These are phyloP conservation scores for Tiliqua scincoides DNA, from an alignment of 2,113 vertebrate genomes.

Conservation along the genomic window DNA sequence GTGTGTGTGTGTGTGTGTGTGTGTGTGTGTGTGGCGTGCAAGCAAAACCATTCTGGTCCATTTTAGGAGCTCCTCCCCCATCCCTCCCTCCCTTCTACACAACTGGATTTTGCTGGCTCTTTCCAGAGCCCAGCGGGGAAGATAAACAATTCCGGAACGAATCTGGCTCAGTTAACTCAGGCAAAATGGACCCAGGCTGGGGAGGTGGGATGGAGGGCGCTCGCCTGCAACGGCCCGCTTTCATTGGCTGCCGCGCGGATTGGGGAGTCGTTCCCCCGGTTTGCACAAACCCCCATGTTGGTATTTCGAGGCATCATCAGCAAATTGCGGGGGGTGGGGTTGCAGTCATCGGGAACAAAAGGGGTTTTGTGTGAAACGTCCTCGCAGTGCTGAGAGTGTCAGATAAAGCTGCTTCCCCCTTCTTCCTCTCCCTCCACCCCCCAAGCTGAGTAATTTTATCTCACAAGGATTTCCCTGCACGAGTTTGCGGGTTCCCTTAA, in stretches of 20 bases:
- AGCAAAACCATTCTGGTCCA: neutral
- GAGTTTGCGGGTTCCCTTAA: neutral
- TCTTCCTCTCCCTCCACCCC: neutral
- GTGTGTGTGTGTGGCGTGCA: too few species aligned
- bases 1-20: neutral
- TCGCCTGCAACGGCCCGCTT: neutral
- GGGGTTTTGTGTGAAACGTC: conserved; percentile 51
- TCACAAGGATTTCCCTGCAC: neutral
- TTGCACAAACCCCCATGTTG: conserved; percentile 26
- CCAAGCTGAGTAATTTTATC: neutral
- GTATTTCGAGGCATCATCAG: conserved; percentile 46
- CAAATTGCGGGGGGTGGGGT: conserved; percentile 34
- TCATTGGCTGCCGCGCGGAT: neutral
- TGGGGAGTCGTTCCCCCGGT: neutral
- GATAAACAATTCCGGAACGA: neutral
- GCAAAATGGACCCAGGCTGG: neutral
- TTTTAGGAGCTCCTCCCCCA: neutral
- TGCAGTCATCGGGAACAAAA: conserved; percentile 55
- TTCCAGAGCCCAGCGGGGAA: neutral
- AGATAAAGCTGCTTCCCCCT: conserved; percentile 23
- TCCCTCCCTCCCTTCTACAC: neutral
- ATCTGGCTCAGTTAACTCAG: neutral
- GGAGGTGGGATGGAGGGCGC: neutral
- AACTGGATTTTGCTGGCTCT: conserved; percentile 22
- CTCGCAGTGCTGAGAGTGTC: neutral